Evolutionary conservation across 2,888 invertebrate species (phyloP), one percentile per base, ranked within the genome.

Genomic region (Drosophila diplacantha): DNA sequence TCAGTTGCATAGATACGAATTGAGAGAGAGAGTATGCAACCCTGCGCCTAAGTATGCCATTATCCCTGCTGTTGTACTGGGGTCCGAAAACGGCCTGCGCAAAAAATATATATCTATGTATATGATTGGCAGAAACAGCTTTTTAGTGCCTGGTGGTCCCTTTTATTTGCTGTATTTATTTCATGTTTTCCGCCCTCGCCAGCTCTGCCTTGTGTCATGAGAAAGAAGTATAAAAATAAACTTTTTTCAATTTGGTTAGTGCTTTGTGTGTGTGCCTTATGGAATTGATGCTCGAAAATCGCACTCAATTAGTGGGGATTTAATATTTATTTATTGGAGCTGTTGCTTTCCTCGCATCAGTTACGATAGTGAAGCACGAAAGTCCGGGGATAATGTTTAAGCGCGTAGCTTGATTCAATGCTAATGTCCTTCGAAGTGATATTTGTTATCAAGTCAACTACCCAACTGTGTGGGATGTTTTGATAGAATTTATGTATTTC

Each of bases 251-350:
- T 75, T 71, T 69, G 57, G 34, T 26, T 55, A 52, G 26, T 37
- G 54, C 46, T 60, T 54, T 78, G 69, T 66, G 52, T 61, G 72
- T 81, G 53, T 75, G 80, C 79, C 79, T 83, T 80, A 72, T 83
- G 82, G 81, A 83, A 83, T 81, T 83, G 80, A 84, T 81, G 82
- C 77, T 81, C 76, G 80, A 81, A 83, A 80, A 79, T 81, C 83
- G 80, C 84, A 81, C 84, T 81, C 81, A 81, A 81, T 81, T 81
- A 81, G 81, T 79, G 73, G 67, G 81, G 80, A 80, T 80, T 80
- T 80, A 75, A 81, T 81, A 83, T 81, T 83, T 83, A 80, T 83
- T 78, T 80, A 81, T 81, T 80, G 66, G 75, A 75, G 74, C 61
- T 69, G 72, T 51, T 69, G 74, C 49, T 56, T 50, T 34, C 34